phyloP scores from a whole-genome alignment of 2,113 vertebrate genomes.

The Camarhynchus parvulus region DNA sequence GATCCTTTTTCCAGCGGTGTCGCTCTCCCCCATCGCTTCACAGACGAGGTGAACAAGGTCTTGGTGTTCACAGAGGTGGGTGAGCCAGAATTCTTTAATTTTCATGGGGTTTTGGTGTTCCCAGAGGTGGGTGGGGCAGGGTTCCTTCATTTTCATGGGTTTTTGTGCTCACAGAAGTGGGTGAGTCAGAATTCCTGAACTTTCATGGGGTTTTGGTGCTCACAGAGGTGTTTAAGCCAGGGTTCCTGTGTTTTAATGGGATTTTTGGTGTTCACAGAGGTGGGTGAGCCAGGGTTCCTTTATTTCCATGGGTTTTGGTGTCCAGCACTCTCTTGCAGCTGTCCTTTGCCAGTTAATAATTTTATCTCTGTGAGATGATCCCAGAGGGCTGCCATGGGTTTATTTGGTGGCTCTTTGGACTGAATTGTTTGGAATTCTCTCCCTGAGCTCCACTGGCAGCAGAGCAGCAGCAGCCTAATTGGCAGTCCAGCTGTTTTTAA shows the following conservation, averaged over 20 bases:
- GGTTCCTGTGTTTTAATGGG: background rate
- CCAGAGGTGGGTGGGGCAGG: background rate
- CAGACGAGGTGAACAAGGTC: constrained; percentile 81
- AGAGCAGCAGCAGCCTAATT: background rate
- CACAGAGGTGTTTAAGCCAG: background rate
- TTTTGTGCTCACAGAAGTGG: constrained; percentile 83
- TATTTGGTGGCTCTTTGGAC: background rate
- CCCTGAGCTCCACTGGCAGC: background rate
- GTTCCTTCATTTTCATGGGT: background rate
- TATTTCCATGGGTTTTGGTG: background rate
- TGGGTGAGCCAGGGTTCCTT: background rate
- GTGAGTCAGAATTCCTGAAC: background rate
- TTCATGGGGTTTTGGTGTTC: background rate
- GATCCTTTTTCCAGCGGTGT: constrained; percentile 83
- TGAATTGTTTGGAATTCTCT: background rate
- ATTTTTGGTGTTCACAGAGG: background rate
- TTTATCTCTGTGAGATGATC: background rate
- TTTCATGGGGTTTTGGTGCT: background rate
- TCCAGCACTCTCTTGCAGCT: background rate
- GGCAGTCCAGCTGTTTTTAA: background rate
- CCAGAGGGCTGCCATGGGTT: background rate
- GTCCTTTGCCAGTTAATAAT: rapidly evolving
- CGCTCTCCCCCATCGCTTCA: constrained; percentile 81
- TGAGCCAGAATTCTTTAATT: background rate
- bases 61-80: constrained; percentile 90